These are phyloP conservation scores for Sisyra terminalis DNA, from an alignment of 2,888 invertebrate genomes.

Conservation along the genomic window DNA sequence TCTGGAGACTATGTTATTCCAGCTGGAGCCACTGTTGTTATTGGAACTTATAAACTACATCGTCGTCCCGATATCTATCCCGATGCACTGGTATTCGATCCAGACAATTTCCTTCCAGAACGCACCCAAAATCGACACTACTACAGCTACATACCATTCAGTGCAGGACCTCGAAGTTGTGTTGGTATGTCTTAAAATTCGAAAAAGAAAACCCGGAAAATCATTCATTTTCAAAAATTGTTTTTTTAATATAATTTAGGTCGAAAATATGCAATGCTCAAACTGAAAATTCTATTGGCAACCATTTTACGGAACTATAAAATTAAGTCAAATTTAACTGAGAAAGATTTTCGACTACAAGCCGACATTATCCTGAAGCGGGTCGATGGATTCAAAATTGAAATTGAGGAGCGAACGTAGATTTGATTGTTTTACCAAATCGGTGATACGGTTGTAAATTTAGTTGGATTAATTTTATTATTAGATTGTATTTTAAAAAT, in stretches of 20 bases:
- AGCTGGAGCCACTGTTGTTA: conserved; percentile 47
- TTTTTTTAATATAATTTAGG: conserved; percentile 21
- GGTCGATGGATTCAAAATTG: conserved; percentile 39
- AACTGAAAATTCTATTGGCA: conserved; percentile 45
- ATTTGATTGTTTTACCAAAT: too few species aligned
- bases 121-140: conserved; percentile 61
- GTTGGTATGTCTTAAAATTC: conserved; percentile 37
- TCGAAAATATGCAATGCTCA: conserved; percentile 51
- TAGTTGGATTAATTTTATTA: too few species aligned
- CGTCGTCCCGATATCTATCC: conserved; percentile 54
- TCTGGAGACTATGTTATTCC: conserved; percentile 50
- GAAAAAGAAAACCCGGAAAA: neutral
- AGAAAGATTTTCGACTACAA: conserved; percentile 40
- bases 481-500: too few species aligned
- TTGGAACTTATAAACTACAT: conserved; percentile 52
- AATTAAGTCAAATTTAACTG: conserved; percentile 36
- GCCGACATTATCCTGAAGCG: conserved; percentile 49
- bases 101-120: conserved; percentile 74
- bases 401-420: conserved; percentile 1
- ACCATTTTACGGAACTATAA: conserved; percentile 46
- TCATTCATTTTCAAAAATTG: conserved; percentile 9
- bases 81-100: conserved; percentile 61
- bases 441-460: too few species aligned
- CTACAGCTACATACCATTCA: conserved; percentile 68
- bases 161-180: conserved; percentile 67